Evolutionary conservation across 1,140 invertebrate species (phyloP).

Genomic region (Lerema accius): DNA sequence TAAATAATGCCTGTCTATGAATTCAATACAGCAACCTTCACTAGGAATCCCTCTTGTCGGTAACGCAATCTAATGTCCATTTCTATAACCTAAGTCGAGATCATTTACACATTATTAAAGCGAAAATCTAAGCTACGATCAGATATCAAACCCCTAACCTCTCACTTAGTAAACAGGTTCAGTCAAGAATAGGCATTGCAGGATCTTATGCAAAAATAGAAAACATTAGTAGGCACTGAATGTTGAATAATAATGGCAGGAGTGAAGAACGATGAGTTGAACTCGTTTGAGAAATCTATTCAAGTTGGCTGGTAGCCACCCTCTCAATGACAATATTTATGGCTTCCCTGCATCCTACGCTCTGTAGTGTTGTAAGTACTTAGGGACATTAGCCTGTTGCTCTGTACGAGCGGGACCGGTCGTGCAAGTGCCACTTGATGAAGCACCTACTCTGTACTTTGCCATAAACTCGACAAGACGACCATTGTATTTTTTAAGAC

Average conservation of each 20-base stretch:
- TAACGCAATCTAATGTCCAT: no score
- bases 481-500: neutral
- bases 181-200: no score
- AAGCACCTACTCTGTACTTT: slow-evolving; percentile 17
- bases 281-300: slow-evolving; percentile 27
- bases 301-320: slow-evolving; percentile 14
- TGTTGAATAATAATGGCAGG: neutral
- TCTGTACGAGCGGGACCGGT: slow-evolving; percentile 15
- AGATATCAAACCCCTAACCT: no score
- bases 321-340: slow-evolving; percentile 28
- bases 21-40: no score
- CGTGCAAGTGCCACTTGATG: slow-evolving; percentile 11
- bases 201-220: no score
- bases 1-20: no score
- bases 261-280: neutral
- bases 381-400: slow-evolving; percentile 33
- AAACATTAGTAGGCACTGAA: no score
- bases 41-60: no score
- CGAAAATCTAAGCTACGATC: no score
- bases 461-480: neutral
- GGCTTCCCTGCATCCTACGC: slow-evolving; percentile 25
- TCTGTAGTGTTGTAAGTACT: slow-evolving; percentile 13
- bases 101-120: no score
- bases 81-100: no score
- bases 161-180: no score